phyloP scores from a whole-genome alignment of 2,888 invertebrate species.

The Prosapia bicincta region DNA sequence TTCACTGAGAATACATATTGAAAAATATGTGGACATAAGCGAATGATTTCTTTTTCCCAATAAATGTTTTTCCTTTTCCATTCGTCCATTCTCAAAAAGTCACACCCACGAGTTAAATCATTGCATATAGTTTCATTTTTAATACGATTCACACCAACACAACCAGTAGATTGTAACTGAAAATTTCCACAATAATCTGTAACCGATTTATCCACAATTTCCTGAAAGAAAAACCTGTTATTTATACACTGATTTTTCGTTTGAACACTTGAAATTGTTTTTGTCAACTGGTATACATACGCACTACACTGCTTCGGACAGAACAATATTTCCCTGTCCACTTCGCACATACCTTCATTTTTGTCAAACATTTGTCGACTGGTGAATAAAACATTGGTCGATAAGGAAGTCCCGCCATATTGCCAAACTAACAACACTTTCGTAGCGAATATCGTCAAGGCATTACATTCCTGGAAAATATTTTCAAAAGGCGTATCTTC shows the following conservation, averaged over 20 bases:
- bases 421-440: conserved; percentile 30
- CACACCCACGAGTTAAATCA: conserved; percentile 1
- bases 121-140: conserved; percentile 6
- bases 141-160: conserved; percentile 14
- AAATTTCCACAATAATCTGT: conserved; percentile 25
- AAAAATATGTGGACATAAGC: conserved; percentile 13
- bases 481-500: conserved; percentile 24
- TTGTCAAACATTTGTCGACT: conserved; percentile 18
- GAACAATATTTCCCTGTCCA: conserved; percentile 30
- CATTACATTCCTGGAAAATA: conserved; percentile 1
- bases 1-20: neutral
- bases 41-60: conserved; percentile 7
- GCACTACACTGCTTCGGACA: conserved; percentile 32
- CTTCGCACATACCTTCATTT: conserved; percentile 24
- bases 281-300: conserved; percentile 27
- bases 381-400: conserved; percentile 19
- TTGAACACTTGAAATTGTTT: conserved; percentile 1
- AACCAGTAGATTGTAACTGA: neutral
- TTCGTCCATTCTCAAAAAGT: conserved; percentile 17
- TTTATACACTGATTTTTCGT: neutral
- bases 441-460: conserved; percentile 12
- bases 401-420: conserved; percentile 28
- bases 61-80: conserved; percentile 4
- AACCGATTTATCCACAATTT: conserved; percentile 23
- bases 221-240: neutral